Base-by-base conservation (phyloP, 2,888 invertebrate species). In the Sipha maydis region DNA sequence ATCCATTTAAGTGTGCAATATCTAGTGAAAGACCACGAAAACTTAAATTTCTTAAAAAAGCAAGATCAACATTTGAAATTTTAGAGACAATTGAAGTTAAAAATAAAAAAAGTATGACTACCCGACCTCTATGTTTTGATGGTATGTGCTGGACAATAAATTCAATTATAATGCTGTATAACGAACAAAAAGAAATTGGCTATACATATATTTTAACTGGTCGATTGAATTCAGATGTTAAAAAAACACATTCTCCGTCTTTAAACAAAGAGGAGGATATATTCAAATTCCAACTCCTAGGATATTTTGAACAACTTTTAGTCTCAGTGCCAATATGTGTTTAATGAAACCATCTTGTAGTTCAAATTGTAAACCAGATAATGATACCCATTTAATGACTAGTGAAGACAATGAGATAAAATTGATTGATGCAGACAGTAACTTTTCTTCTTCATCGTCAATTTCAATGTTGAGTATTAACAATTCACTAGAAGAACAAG, bases 221-320 rank as follows among this genome's bases (percentile, higher is more conserved):
- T 61, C 78, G 90, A 38, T 78, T 90, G 5, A 90, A 90, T 89
- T 90, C 90, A 86, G 91, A 91, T 88, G 89, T 90, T 3, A 48
- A 91, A 11, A 91, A 91, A 89, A 91, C 86, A 83, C 90, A 31
- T 90, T 90, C 89, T 90, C 90, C 9, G 89, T 90, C 4, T 67
- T 90, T 8, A 80, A 90, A 79, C n/a, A 89, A 84, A 85, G 90
- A 56, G 90, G 90, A 17, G 91, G 91, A 38, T 78, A 54, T n/a
- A 90, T 90, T 75, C 76, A 76, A 71, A 90, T 86, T 56, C 90
- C 90, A 19, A 90, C 90, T 48, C 88, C 90, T 54, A 56, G 89
- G 69, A 89, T 89, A 28, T 90, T 90, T 61, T 85, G 90, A n/a
- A 86, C 85, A 48, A 69, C 89, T 34, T 83, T 85, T 89, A 54